phyloP scores from a whole-genome alignment of 2,888 invertebrate genomes.

The Lithophane socia region DNA sequence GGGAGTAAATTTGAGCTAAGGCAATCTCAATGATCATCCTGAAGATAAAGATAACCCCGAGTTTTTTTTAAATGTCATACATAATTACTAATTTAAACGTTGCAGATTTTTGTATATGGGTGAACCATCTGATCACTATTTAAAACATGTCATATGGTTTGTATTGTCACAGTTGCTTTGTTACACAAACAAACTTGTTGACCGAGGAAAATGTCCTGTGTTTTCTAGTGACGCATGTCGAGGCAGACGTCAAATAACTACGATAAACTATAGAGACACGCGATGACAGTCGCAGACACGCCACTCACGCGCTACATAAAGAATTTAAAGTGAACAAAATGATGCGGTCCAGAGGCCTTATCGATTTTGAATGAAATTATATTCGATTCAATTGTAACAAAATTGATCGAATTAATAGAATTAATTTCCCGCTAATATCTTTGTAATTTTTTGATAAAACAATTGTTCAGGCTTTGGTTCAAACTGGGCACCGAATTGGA shows the following conservation, averaged over 20 bases:
- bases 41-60: too few species aligned
- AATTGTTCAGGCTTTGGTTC: background rate
- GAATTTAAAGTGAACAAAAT: background rate
- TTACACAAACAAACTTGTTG: conserved; percentile 7
- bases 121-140: too few species aligned
- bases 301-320: background rate
- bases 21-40: too few species aligned
- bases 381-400: background rate
- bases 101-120: too few species aligned
- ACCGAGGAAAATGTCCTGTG: conserved; percentile 3
- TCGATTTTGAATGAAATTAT: background rate
- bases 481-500: background rate
- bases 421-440: background rate
- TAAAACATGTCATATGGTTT: conserved; percentile 21
- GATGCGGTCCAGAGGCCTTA: background rate
- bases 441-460: background rate
- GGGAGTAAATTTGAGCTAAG: too few species aligned
- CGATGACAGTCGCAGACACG: conserved; percentile 16
- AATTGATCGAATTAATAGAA: background rate
- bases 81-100: too few species aligned
- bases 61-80: too few species aligned
- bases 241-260: conserved; percentile 6
- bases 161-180: conserved; percentile 8
- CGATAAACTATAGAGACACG: background rate
- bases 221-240: conserved; percentile 14